Evolutionary conservation across 1,140 invertebrate genomes (phyloP).

Genomic region (Scylla paramamosain): DNA sequence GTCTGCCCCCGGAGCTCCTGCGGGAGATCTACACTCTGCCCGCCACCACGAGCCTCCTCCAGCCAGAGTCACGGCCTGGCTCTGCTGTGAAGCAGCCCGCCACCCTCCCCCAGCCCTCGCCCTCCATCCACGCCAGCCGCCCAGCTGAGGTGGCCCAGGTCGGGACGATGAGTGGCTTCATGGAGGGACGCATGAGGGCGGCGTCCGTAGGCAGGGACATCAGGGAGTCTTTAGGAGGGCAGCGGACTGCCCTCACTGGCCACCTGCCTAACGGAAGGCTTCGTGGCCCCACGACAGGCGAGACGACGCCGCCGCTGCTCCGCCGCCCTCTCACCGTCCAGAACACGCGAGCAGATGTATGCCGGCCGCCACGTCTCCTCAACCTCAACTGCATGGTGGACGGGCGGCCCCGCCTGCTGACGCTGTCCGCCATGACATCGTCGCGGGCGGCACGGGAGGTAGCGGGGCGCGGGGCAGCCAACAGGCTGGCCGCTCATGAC

Average conservation of each 20-base stretch:
- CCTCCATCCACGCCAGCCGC: slow-evolving; percentile 36
- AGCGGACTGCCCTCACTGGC: not conserved
- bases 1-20: slow-evolving; percentile 64
- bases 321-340: slow-evolving; percentile 49
- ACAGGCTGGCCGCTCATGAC: slow-evolving; percentile 65
- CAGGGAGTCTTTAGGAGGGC: slow-evolving; percentile 34
- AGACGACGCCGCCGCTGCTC: slow-evolving; percentile 33
- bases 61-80: not conserved
- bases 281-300: slow-evolving; percentile 41
- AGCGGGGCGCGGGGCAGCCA: slow-evolving; percentile 57
- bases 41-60: slow-evolving; percentile 10
- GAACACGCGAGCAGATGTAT: slow-evolving; percentile 49
- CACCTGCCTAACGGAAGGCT: slow-evolving; percentile 65
- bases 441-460: slow-evolving; percentile 47
- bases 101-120: slow-evolving; percentile 32
- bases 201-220: slow-evolving; percentile 33
- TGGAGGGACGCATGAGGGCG: slow-evolving; percentile 36
- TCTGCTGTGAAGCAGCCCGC: not conserved
- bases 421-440: slow-evolving; percentile 68
- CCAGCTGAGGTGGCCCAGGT: not conserved
- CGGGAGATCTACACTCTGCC: slow-evolving; percentile 71
- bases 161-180: not conserved
- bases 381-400: slow-evolving; percentile 66
- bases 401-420: slow-evolving; percentile 60
- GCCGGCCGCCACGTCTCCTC: slow-evolving; percentile 49